Evolutionary conservation across 2,797 vertebrate genomes (phyloP).

Genomic region (Alosa sapidissima): DNA sequence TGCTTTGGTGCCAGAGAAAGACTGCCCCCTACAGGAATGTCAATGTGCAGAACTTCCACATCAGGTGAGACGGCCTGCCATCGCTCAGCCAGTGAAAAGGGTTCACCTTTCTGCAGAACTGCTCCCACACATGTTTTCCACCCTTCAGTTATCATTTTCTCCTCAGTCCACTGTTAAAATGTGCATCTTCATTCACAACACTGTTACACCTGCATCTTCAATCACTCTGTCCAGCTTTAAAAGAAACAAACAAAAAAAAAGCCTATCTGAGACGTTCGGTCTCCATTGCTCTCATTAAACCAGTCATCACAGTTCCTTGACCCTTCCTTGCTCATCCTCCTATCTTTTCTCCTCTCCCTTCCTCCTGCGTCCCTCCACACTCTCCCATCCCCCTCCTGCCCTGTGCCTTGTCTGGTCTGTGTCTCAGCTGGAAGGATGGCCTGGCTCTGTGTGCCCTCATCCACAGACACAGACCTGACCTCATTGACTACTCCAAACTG

Average conservation of each 20-base stretch:
- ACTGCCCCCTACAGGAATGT: constrained; percentile 89
- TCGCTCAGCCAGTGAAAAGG: neutral
- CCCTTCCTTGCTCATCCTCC: neutral
- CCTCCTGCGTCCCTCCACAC: neutral
- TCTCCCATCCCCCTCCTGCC: neutral
- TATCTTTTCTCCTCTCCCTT: neutral
- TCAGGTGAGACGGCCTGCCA: constrained; percentile 72
- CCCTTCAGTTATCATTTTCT: neutral
- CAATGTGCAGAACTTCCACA: constrained; percentile 91
- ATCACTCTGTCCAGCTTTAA: neutral
- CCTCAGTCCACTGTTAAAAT: neutral
- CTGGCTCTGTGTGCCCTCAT: constrained; percentile 92
- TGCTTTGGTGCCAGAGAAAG: constrained; percentile 89
- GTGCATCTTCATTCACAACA: neutral
- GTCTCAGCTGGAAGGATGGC: constrained; percentile 87
- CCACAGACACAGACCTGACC: constrained; percentile 88
- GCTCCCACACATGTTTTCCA: neutral
- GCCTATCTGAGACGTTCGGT: neutral
- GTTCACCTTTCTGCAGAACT: neutral
- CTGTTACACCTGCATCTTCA: neutral
- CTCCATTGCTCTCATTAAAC: neutral
- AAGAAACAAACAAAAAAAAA: neutral
- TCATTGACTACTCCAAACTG: constrained; percentile 88
- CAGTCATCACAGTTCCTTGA: constrained; percentile 16
- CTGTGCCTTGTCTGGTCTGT: constrained; percentile 42